A percentile compares a stretch with the other conserved stretches of the same genome.
Evolutionary conservation across 2,797 vertebrate species (phyloP).

Genomic region (Lepus townsendii): DNA sequence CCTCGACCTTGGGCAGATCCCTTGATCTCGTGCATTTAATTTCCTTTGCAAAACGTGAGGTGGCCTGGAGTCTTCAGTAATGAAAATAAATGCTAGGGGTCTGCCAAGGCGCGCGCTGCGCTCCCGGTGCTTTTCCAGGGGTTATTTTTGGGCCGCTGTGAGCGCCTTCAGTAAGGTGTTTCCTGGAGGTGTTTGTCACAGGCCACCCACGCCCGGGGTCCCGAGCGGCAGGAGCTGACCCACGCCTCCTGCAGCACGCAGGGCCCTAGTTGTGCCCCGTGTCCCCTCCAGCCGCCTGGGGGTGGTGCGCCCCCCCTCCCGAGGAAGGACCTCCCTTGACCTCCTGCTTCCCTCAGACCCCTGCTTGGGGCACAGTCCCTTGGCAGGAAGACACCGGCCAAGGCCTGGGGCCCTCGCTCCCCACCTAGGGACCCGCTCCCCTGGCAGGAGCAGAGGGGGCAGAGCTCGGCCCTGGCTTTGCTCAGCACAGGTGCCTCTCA

Average conservation of each 20-base stretch:
- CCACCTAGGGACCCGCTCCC: not conserved
- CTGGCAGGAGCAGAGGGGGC: not conserved
- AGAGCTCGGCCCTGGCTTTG: no score
- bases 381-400: constrained; percentile 56
- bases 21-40: constrained; percentile 62
- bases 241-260: not conserved
- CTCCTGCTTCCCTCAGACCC: constrained; percentile 70
- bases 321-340: constrained; percentile 62
- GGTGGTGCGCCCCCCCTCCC: not conserved
- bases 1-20: constrained; percentile 50
- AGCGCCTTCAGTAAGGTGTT: not conserved
- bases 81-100: not conserved
- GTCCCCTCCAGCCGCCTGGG: no score
- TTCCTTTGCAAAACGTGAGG: constrained; percentile 59
- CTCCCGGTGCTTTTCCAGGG: not conserved
- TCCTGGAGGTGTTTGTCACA: constrained; percentile 72
- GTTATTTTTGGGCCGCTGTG: constrained; percentile 19
- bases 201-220: not conserved
- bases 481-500: not conserved
- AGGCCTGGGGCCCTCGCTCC: not conserved
- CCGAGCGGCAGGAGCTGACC: fast-evolving
- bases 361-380: not conserved
- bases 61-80: not conserved
- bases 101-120: not conserved
- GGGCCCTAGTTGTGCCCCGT: no score